Evolutionary conservation across 1,140 invertebrate genomes (phyloP).

Genomic region (Drosophila athabasca): DNA sequence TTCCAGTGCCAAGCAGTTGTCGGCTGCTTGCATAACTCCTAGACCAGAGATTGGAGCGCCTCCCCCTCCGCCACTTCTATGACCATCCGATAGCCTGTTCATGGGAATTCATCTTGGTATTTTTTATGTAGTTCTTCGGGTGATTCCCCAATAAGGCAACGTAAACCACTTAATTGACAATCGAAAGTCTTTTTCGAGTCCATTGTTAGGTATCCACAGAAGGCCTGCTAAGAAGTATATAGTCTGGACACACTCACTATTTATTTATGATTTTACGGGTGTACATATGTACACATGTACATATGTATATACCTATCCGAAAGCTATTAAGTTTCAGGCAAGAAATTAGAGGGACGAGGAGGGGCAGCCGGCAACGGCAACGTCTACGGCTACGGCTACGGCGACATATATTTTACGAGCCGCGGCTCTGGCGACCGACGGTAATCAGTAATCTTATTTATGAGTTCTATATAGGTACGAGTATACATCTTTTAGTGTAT

Average conservation of each 20-base stretch:
- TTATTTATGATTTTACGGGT: too few relatives aligned
- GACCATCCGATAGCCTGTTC: not conserved
- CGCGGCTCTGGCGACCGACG: constrained; percentile 37
- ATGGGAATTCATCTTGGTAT: not conserved
- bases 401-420: constrained; percentile 43
- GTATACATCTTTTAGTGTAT: constrained; percentile 18
- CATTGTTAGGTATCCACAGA: not conserved
- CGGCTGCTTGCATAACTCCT: constrained; percentile 22
- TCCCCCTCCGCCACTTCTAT: too few relatives aligned
- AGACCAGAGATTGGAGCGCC: too few relatives aligned
- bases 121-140: not conserved
- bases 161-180: constrained; percentile 24
- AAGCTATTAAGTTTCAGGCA: constrained; percentile 50
- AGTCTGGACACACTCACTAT: too few relatives aligned
- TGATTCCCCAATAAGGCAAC: not conserved
- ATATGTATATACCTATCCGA: constrained; percentile 4
- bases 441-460: constrained; percentile 78
- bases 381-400: not conserved
- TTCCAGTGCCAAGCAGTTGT: constrained; percentile 14
- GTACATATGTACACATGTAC: constrained; percentile 1
- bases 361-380: constrained; percentile 3
- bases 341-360: too few relatives aligned
- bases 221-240: not conserved
- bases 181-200: constrained; percentile 9
- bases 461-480: constrained; percentile 48